Base-by-base conservation (phyloP, 2,888 invertebrate species). In the Campoplex capitator region DNA sequence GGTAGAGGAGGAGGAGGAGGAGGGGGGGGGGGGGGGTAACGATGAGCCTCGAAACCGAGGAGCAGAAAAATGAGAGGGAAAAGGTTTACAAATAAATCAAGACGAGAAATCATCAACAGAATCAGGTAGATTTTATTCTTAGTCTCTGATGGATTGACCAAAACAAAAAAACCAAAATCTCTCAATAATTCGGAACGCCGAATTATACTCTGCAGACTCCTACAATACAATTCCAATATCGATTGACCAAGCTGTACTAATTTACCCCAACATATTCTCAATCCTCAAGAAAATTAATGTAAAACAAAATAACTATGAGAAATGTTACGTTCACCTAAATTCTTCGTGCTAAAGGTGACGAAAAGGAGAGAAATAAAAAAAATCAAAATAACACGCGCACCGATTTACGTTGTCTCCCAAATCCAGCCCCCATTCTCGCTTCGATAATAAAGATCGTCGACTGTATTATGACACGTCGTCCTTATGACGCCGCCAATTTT, bases 391-490 rank as follows among this genome's bases (percentile, higher is more conserved):
- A 78, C 78, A 84, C 80, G 84, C 83, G 84, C 84, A 85, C 85
- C 84, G 83, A 88, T 90, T 91, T 90, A 92, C 78, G 91, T 90
- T 85, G 90, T 90, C 75, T 90, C 91, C 85, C 89, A 90, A 77
- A 88, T 90, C 90, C 89, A 89, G 75, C 86, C 88, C 84, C 88
- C 89, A 87, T 89, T 89, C 75, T 83, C 84, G 56, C 75, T 88
- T 77, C 89, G 62, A 84, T 51, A 84, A 68, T 51, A 70, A 56
- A 51, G 48, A 65, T 74, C 71, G 65, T 76, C 74, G 74, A 42
- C 58, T 18, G 16, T 78, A 84, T 58, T 58, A 73, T 54, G 73
- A 68, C 58, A 74, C 74, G 80, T 56, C 51, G 74, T 70, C 48
- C 62, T 42, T 38, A 11, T 18, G 80, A 73, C 48, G 51, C 28